Conservation (phyloP, 2,113 vertebrate genomes). For the Ardeotis arabs region DNA sequence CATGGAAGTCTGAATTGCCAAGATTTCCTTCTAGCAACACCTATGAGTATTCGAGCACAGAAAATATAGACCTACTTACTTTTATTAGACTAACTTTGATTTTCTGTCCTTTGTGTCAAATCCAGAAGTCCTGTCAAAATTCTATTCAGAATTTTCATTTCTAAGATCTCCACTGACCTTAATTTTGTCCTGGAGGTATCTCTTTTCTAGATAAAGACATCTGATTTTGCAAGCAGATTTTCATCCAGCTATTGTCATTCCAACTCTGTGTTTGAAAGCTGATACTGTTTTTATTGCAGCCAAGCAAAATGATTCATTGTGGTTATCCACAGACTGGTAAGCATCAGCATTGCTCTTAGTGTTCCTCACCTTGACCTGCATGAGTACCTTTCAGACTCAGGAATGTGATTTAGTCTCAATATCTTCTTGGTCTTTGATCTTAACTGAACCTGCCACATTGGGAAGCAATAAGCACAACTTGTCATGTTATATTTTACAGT, state of each 20-base stretch:
- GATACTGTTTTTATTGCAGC: background rate
- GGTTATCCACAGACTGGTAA: background rate
- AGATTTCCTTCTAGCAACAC: background rate
- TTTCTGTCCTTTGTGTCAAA: background rate
- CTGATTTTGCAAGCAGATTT: background rate
- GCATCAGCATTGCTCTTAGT: background rate
- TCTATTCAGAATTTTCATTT: background rate
- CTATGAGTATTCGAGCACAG: background rate
- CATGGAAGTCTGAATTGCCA: background rate
- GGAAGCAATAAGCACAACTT: background rate
- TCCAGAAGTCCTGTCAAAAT: background rate
- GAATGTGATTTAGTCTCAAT: background rate
- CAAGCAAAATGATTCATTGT: background rate
- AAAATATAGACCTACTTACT: background rate
- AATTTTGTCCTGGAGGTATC: background rate
- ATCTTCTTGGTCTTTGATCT: background rate
- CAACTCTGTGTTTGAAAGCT: background rate
- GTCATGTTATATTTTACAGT: background rate
- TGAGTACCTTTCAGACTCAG: background rate
- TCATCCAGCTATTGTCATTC: background rate
- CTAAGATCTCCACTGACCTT: background rate
- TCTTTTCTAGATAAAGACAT: background rate
- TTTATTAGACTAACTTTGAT: background rate
- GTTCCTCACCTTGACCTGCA: background rate
- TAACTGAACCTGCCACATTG: background rate